Conservation (phyloP, 2,888 invertebrate species). For the Diogma glabrata region DNA sequence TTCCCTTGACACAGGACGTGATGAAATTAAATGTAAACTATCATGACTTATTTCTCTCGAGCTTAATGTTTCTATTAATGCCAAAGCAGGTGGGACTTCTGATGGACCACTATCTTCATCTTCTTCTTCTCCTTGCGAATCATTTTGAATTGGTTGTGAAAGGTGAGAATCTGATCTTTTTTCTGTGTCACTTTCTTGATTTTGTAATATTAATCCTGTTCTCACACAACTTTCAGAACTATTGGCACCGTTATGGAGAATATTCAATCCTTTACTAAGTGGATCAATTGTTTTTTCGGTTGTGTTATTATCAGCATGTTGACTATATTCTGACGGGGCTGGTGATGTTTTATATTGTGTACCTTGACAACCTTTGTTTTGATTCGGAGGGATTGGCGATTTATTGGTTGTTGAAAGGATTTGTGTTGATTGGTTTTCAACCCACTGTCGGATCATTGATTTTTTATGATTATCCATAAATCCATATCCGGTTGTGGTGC, state of each 20-base stretch:
- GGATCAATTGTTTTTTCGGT: constrained; percentile 44
- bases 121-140: constrained; percentile 45
- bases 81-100: constrained; percentile 69
- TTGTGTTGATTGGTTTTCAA: constrained; percentile 79
- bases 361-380: constrained; percentile 6
- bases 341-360: constrained; percentile 37
- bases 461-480: constrained; percentile 90
- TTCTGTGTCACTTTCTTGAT: constrained; percentile 34
- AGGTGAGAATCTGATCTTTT: constrained; percentile 25
- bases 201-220: constrained; percentile 19
- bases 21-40: constrained; percentile 50
- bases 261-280: constrained; percentile 49
- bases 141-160: constrained; percentile 23
- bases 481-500: constrained; percentile 49
- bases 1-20: constrained; percentile 48
- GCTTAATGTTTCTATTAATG: constrained; percentile 64
- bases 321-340: constrained; percentile 40
- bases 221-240: constrained; percentile 16
- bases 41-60: constrained; percentile 75
- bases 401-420: constrained; percentile 54
- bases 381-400: constrained; percentile 32
- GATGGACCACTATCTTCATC: constrained; percentile 74
- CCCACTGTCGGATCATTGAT: constrained; percentile 88
- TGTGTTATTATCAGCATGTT: constrained; percentile 33
- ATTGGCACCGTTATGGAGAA: constrained; percentile 25